phyloP scores from a whole-genome alignment of 2,888 invertebrate genomes.

The Cataglyphis rosenhaueri region DNA sequence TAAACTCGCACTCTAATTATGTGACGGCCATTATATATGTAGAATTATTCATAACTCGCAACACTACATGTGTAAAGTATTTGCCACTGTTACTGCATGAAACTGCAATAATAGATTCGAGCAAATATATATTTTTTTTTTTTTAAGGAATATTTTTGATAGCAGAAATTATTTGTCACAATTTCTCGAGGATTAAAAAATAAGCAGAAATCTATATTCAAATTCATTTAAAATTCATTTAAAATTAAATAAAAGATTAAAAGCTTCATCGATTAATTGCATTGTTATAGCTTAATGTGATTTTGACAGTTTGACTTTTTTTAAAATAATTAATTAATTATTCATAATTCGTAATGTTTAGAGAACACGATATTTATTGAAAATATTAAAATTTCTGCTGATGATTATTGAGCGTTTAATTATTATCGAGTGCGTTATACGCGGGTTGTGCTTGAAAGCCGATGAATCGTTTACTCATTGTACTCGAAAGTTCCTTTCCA shows the following conservation, averaged over 20 bases:
- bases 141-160: background rate
- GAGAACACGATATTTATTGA: background rate
- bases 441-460: background rate
- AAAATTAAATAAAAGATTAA: background rate
- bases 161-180: background rate
- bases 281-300: background rate
- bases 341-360: background rate
- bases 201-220: background rate
- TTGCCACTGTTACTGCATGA: background rate
- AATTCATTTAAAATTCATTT: background rate
- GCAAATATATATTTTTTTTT: too few species aligned
- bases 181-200: background rate
- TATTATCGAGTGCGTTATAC: slow-evolving; percentile 38
- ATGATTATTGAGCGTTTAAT: slow-evolving; percentile 43
- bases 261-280: background rate
- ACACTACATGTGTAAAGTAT: background rate
- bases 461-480: slow-evolving; percentile 28
- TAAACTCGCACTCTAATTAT: slow-evolving; percentile 25
- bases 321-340: background rate
- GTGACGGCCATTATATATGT: background rate
- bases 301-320: background rate
- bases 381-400: background rate
- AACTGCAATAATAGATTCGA: background rate
- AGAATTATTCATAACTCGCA: slow-evolving; percentile 17
- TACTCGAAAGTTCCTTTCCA: slow-evolving; percentile 45